Percentiles rank a stretch among this genome's conserved stretches.
These are phyloP conservation scores for Philereme transversata DNA, from an alignment of 2,888 invertebrate species.

Conservation along the genomic window DNA sequence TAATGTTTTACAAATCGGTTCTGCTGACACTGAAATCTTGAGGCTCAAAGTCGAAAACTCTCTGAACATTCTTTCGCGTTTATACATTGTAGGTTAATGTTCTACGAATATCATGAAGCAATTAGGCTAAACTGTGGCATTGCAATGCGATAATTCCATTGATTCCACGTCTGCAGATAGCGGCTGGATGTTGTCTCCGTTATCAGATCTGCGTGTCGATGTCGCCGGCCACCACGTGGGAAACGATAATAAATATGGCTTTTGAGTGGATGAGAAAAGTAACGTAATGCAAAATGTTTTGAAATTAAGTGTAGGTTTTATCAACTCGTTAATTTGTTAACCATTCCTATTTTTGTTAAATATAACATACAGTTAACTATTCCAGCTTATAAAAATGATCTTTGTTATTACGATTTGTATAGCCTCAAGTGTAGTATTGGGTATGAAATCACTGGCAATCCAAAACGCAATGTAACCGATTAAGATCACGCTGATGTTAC, in stretches of 20 bases:
- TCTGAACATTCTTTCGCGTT: not conserved
- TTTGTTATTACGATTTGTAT: not conserved
- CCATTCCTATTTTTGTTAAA: too few relatives aligned
- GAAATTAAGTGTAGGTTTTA: too few relatives aligned
- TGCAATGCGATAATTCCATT: constrained; percentile 77
- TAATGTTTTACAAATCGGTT: too few relatives aligned
- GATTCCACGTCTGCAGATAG: constrained; percentile 74
- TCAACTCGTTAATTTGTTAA: too few relatives aligned
- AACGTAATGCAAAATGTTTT: not conserved
- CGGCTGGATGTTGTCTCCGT: constrained; percentile 73
- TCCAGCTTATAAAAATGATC: too few relatives aligned
- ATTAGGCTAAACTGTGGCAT: constrained; percentile 70
- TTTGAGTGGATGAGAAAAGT: constrained; percentile 8
- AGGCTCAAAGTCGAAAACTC: too few relatives aligned
- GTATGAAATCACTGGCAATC: not conserved
- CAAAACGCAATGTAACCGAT: not conserved
- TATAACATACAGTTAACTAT: too few relatives aligned
- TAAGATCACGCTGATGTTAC: constrained; percentile 5
- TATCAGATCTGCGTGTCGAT: constrained; percentile 77
- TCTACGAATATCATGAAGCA: constrained; percentile 56
- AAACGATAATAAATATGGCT: constrained; percentile 39
- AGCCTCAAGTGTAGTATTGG: not conserved
- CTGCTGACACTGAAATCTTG: too few relatives aligned
- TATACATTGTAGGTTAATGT: constrained; percentile 12
- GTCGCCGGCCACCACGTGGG: constrained; percentile 72